phyloP scores from a whole-genome alignment of 1,140 invertebrate genomes.

The Sycobia sp. region DNA sequence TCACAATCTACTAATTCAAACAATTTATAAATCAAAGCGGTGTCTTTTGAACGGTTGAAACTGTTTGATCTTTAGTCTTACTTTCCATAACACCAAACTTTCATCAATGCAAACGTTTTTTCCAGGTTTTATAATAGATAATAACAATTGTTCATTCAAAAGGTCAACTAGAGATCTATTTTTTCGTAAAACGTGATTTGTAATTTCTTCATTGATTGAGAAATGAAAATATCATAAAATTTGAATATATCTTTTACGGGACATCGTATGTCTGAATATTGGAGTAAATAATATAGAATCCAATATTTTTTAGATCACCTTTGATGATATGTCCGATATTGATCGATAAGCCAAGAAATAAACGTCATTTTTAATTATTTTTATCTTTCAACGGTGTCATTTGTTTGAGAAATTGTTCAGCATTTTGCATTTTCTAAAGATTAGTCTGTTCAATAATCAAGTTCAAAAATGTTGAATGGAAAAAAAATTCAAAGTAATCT shows the following conservation, averaged over 20 bases:
- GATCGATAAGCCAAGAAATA: conserved; percentile 23
- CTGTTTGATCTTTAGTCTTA: too few relatives aligned
- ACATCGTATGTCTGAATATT: conserved; percentile 40
- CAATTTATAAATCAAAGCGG: conserved; percentile 42
- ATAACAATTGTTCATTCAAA: conserved; percentile 36
- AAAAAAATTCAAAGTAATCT: too few relatives aligned
- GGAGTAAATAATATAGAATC: conserved; percentile 38
- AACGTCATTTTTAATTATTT: conserved; percentile 1
- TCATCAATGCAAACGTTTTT: too few relatives aligned
- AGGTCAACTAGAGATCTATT: conserved; percentile 23
- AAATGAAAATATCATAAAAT: conserved; percentile 31
- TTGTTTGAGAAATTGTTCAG: conserved; percentile 6
- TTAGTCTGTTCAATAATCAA: too few relatives aligned
- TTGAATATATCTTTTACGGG: conserved; percentile 35
- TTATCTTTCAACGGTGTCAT: conserved; percentile 10
- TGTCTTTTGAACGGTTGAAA: conserved; percentile 43
- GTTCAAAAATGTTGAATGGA: too few relatives aligned
- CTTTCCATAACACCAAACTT: too few relatives aligned
- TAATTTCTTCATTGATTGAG: conserved; percentile 25
- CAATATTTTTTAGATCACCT: conserved; percentile 40
- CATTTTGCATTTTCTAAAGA: conserved; percentile 23
- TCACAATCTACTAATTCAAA: conserved; percentile 43
- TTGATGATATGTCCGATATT: conserved; percentile 25
- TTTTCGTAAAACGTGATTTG: conserved; percentile 37
- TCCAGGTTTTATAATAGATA: conserved; percentile 33